Conservation (phyloP, 2,888 invertebrate genomes). For the Steinernema carpocapsae region DNA sequence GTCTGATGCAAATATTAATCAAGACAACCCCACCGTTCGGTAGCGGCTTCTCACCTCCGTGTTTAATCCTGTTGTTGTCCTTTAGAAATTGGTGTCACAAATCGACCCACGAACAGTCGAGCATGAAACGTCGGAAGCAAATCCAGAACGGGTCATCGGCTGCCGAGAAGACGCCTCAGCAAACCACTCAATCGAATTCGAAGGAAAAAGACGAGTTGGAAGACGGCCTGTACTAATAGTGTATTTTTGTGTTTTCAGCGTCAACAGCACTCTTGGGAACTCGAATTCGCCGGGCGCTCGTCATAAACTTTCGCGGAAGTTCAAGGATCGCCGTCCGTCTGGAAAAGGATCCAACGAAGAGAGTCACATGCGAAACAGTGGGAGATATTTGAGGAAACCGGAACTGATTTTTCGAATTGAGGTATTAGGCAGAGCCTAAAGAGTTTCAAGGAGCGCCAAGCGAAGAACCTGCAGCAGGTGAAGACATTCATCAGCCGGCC, state of each 20-base stretch:
- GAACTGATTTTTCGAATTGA: not conserved
- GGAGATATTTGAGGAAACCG: not conserved
- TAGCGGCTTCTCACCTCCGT: not conserved
- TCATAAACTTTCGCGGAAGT: not conserved
- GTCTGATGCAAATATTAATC: constrained; percentile 29
- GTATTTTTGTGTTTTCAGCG: too few species aligned
- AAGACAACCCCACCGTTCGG: not conserved
- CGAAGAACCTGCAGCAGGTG: constrained; percentile 36
- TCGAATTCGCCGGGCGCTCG: not conserved
- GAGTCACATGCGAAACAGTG: constrained; percentile 1
- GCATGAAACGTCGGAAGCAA: not conserved
- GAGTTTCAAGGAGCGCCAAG: constrained; percentile 36
- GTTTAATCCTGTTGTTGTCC: not conserved
- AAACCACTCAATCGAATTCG: not conserved
- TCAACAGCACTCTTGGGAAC: too few species aligned
- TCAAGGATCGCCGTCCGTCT: not conserved
- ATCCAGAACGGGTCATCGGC: not conserved
- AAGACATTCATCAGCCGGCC: constrained; percentile 40
- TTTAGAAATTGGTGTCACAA: not conserved
- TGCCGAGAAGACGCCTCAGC: not conserved
- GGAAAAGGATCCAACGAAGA: not conserved
- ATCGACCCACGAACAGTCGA: not conserved
- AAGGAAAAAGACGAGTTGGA: too few species aligned
- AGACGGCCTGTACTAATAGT: too few species aligned
- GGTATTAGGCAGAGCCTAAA: constrained; percentile 28